A percentile compares a stretch with the other conserved stretches of the same genome.
Conservation (phyloP, 2,113 vertebrate species). For the Delphinapterus leucas region DNA sequence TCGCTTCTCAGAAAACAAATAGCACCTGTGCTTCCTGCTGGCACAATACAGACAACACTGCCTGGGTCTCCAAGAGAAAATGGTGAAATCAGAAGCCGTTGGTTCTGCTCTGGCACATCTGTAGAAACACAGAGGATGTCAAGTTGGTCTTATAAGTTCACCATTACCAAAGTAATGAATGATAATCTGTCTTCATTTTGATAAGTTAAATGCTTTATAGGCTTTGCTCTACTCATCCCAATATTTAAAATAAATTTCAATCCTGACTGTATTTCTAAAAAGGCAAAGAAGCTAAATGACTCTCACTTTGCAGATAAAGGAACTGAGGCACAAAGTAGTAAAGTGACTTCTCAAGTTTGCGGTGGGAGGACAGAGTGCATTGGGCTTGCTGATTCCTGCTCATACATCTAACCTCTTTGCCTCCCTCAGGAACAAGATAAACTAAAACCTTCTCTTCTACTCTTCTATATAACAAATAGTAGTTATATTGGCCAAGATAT, state of each 20-base stretch:
- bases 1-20: constrained; percentile 62
- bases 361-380: neutral
- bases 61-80: constrained; percentile 87
- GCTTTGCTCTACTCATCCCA: neutral
- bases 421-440: neutral
- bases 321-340: neutral
- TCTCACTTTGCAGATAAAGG: neutral
- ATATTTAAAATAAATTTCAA: neutral
- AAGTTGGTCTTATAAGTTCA: constrained; percentile 80
- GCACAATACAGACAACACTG: constrained; percentile 82
- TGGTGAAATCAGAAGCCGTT: constrained; percentile 86
- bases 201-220: neutral
- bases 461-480: neutral
- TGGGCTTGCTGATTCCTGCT: neutral
- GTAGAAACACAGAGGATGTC: constrained; percentile 87
- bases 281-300: neutral
- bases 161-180: neutral
- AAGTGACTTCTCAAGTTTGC: neutral
- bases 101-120: constrained; percentile 90
- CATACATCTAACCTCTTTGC: neutral
- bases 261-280: neutral
- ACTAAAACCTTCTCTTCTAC: neutral
- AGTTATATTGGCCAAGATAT: neutral
- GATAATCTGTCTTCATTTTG: neutral
- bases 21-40: constrained; percentile 79